Base-by-base conservation (phyloP, 2,888 invertebrate genomes). In the Caenorhabditis parvicauda region DNA sequence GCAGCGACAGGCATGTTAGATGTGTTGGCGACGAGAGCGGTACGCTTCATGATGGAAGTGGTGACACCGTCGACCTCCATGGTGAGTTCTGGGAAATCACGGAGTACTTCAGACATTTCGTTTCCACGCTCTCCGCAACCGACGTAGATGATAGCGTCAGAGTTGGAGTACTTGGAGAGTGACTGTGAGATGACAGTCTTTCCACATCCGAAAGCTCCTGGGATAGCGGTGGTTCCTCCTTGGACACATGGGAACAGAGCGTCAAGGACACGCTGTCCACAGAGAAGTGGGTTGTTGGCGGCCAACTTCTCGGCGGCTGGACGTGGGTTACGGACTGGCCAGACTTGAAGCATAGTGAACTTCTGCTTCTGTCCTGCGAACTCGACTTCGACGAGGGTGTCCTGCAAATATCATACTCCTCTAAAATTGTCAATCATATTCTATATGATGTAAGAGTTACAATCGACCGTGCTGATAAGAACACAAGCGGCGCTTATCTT, bases 1-100 rank as follows among this genome's bases (percentile, higher is more conserved):
- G 98, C 98, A 80, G 98, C 98, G 66, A 99, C 98, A 82, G 98
- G 98, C 98, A 99, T 99, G 90, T 99, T 99, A 69, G 96, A 98
- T 28, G 98, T 99, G 86, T 99, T 99, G 81, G 98, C 98, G 21
- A 99, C 98, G 59, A 99, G 87, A 35, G 95, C 91, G 2, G 98
- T 99, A 84, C 98, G 89, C 86, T 95, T 96, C 98, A 99, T 99
- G 85, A 99, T 99, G 74, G 95, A 94, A 83, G 96, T 98, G 38
- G 88, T 87, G 69, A 84, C 82, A 9, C 98, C 98, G 17, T 93
- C 92, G 78, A 98, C 92, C 85, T 99, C 96, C 79, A 95, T 91
- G 0, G 91, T 89, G 82, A 99, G 86, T 86, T 96, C 94, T 58
- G 98, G 98, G 88, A 98, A 98, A 86, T 98, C 98, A 70, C 94